Percentiles rank a stretch among this genome's conserved stretches.
These are phyloP conservation scores for Athrips mouffetella DNA, from an alignment of 2,888 invertebrate species.

Conservation along the genomic window DNA sequence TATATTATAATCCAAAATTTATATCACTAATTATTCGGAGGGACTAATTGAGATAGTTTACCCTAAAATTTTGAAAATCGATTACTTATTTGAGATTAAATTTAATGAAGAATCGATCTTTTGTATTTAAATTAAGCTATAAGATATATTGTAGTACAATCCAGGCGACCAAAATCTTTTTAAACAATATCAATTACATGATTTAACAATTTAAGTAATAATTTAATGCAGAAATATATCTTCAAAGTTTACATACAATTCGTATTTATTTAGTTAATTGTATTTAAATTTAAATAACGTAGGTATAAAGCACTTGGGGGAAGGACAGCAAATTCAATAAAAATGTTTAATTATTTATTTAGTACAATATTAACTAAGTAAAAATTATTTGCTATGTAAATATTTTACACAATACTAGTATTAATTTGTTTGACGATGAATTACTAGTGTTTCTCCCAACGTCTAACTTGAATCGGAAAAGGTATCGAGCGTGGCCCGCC, in stretches of 20 bases:
- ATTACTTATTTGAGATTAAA: not conserved
- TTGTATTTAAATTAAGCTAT: not conserved
- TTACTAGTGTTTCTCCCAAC: constrained; percentile 69
- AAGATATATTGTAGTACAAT: constrained; percentile 15
- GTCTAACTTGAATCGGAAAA: constrained; percentile 64
- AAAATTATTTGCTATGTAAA: constrained; percentile 78
- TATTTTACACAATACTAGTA: constrained; percentile 77
- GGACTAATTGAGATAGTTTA: too few relatives aligned
- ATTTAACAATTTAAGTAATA: constrained; percentile 70
- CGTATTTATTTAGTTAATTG: constrained; percentile 72
- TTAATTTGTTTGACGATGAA: constrained; percentile 73
- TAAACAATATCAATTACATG: constrained; percentile 62
- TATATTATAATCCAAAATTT: not conserved
- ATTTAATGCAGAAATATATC: constrained; percentile 70
- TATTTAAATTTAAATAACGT: constrained; percentile 77
- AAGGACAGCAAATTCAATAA: constrained; percentile 80
- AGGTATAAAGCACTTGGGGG: constrained; percentile 79
- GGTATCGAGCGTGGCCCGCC: constrained; percentile 38
- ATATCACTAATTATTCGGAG: constrained; percentile 1
- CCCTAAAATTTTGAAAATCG: too few relatives aligned
- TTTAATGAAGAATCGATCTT: not conserved
- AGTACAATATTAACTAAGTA: constrained; percentile 76
- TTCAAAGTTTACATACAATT: constrained; percentile 73
- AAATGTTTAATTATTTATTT: constrained; percentile 74
- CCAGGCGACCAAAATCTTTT: constrained; percentile 65